Percentiles rank a stretch among this genome's conserved stretches.
Evolutionary conservation across 2,888 invertebrate genomes (phyloP).

Genomic region (Trichacis sp.): DNA sequence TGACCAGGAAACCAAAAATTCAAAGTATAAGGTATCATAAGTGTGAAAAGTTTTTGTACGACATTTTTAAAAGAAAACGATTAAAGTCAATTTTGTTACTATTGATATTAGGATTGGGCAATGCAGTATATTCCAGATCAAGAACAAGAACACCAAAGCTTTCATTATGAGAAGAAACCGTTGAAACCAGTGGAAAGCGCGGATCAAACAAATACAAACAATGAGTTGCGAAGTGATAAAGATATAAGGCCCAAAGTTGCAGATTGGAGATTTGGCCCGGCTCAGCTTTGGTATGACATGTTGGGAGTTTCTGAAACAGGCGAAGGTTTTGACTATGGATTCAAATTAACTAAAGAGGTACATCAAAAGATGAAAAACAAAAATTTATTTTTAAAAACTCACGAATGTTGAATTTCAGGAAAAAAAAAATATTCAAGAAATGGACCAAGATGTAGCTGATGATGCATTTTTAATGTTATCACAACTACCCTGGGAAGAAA

Average conservation of each 20-base stretch:
- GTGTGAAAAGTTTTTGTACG: too few relatives aligned
- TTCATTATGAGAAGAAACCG: constrained; percentile 87
- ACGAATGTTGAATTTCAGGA: too few relatives aligned
- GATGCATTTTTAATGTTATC: constrained; percentile 98
- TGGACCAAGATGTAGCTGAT: constrained; percentile 78
- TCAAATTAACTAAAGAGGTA: constrained; percentile 77
- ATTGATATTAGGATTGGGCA: constrained; percentile 68
- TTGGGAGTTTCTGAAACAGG: constrained; percentile 94
- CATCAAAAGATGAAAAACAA: too few relatives aligned
- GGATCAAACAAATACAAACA: constrained; percentile 70
- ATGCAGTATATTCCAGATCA: constrained; percentile 76
- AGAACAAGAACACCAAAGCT: constrained; percentile 76
- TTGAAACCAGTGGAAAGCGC: constrained; percentile 71
- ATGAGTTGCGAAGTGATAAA: constrained; percentile 70
- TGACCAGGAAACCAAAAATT: constrained; percentile 63
- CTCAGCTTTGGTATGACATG: constrained; percentile 99
- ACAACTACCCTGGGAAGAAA: constrained; percentile 97
- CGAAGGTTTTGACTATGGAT: constrained; percentile 96
- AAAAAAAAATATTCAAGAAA: constrained; percentile 55
- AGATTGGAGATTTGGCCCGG: constrained; percentile 98
- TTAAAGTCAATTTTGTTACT: too few relatives aligned
- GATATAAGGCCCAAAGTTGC: constrained; percentile 82
- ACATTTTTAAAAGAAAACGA: too few relatives aligned
- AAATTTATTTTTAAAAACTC: too few relatives aligned
- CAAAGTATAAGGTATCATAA: too few relatives aligned